A percentile compares a stretch with the other conserved stretches of the same genome.
phyloP scores from a whole-genome alignment of 2,113 vertebrate species.

The Haemorhous mexicanus region DNA sequence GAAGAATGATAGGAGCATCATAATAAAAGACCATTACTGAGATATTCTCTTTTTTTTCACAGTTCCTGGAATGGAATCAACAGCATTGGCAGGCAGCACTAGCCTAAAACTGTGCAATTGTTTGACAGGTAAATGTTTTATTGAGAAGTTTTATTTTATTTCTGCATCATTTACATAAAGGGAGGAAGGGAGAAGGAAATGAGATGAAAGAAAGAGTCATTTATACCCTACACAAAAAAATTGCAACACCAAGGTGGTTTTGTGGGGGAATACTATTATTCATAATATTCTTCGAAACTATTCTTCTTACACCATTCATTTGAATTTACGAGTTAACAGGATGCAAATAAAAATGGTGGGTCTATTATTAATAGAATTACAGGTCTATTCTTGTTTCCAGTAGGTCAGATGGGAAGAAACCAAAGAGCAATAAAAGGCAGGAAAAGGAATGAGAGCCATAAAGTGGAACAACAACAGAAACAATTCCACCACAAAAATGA shows the following conservation, averaged over 20 bases:
- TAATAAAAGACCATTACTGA: slow-evolving; percentile 32
- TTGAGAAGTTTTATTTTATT: slow-evolving; percentile 28
- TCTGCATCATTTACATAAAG: slow-evolving; percentile 16
- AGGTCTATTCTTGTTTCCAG: not conserved
- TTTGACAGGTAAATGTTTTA: slow-evolving; percentile 45
- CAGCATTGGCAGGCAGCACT: not conserved
- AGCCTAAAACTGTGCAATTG: not conserved
- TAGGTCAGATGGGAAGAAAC: not conserved
- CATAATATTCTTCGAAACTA: no score
- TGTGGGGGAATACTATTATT: not conserved
- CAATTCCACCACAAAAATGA: not conserved
- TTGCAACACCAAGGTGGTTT: not conserved
- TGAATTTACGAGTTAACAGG: not conserved
- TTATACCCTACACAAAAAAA: not conserved
- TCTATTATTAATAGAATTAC: not conserved
- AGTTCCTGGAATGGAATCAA: slow-evolving; percentile 32
- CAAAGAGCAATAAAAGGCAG: not conserved
- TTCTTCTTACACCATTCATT: not conserved
- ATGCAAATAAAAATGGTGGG: not conserved
- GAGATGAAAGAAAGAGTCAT: not conserved
- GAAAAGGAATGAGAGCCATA: not conserved
- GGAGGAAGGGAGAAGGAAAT: not conserved
- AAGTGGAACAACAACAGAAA: slow-evolving; percentile 1
- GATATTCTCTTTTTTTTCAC: slow-evolving; percentile 23
- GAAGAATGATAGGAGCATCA: slow-evolving; percentile 17